phyloP scores from a whole-genome alignment of 2,113 vertebrate genomes.

The Dryoscopus gambensis region DNA sequence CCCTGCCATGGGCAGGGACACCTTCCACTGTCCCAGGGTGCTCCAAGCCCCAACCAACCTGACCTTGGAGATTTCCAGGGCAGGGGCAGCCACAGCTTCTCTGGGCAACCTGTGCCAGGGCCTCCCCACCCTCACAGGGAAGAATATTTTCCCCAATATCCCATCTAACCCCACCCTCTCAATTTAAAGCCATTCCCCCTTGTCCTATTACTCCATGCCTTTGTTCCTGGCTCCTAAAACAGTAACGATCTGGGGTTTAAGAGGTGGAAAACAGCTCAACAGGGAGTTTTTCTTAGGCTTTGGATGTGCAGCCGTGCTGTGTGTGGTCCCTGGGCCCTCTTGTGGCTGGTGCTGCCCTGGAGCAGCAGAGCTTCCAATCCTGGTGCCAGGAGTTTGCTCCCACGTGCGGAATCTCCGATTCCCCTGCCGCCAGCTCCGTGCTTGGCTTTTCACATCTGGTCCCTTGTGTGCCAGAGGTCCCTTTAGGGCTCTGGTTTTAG shows the following conservation, averaged over 20 bases:
- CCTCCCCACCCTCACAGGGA: background rate
- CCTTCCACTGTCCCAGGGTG: accelerated
- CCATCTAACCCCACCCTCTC: background rate
- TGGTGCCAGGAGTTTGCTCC: background rate
- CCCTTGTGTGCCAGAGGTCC: background rate
- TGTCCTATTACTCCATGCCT: background rate
- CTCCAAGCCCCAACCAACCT: accelerated
- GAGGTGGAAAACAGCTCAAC: background rate
- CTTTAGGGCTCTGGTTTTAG: background rate
- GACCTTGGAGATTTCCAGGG: background rate
- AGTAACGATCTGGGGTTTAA: background rate
- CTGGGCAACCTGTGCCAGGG: background rate
- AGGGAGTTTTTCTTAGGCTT: background rate
- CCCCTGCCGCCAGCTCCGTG: background rate
- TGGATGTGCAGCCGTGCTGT: accelerated
- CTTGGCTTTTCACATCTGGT: background rate
- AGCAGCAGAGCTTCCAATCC: background rate
- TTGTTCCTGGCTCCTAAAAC: background rate
- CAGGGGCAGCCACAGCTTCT: background rate
- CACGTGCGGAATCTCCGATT: accelerated
- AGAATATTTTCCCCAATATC: background rate
- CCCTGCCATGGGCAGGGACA: background rate
- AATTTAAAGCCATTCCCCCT: background rate
- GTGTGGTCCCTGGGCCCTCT: conserved; percentile 43
- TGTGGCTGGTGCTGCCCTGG: background rate